Conservation (phyloP, 2,113 vertebrate species). For the Gobiocypris rarus region DNA sequence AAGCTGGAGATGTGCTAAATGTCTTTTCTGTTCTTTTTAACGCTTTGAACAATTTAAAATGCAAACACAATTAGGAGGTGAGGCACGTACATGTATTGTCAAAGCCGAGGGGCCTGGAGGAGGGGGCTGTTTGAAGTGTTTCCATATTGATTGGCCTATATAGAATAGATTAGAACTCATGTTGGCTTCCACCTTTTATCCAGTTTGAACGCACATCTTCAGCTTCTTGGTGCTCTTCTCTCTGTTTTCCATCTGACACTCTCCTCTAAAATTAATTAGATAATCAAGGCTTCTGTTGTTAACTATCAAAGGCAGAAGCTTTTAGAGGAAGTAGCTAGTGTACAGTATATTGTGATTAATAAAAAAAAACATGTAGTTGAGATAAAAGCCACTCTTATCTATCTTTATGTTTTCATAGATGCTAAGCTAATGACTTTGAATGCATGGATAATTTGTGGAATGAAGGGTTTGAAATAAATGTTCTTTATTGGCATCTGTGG, state of each 20-base stretch:
- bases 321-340: slow-evolving; percentile 38
- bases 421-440: background rate
- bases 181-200: background rate
- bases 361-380: slow-evolving; percentile 14
- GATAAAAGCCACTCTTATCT: slow-evolving; percentile 10
- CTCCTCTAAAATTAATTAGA: background rate
- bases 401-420: background rate
- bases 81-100: background rate
- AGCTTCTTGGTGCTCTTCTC: slow-evolving; percentile 28
- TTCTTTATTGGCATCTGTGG: background rate
- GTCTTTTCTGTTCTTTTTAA: slow-evolving; percentile 26
- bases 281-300: slow-evolving; percentile 2
- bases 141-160: slow-evolving; percentile 67
- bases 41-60: slow-evolving; percentile 40
- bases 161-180: slow-evolving; percentile 59
- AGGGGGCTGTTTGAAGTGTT: slow-evolving; percentile 55
- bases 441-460: background rate
- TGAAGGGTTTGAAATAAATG: background rate
- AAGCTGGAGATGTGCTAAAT: background rate
- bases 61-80: slow-evolving; percentile 32
- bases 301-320: slow-evolving; percentile 14
- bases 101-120: background rate
- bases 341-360: slow-evolving; percentile 22
- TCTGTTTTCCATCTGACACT: slow-evolving; percentile 45
- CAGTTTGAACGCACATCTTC: slow-evolving; percentile 27